A percentile compares a stretch with the other conserved stretches of the same genome.
Conservation (phyloP, 2,888 invertebrate genomes). For the Prosapia bicincta region DNA sequence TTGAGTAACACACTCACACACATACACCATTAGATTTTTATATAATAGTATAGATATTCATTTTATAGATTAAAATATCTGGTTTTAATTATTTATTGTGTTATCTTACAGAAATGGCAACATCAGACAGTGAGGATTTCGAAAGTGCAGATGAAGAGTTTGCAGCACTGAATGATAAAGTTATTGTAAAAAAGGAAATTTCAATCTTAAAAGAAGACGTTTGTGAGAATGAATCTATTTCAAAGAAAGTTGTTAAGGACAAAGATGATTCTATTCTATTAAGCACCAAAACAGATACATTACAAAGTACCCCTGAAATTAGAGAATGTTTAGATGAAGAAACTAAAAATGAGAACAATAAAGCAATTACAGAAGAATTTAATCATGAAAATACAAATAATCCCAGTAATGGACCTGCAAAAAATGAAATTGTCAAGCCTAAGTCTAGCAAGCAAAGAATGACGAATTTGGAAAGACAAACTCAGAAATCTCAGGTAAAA, state of each 20-base stretch:
- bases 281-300: background rate
- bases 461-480: background rate
- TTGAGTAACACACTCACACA: too few relatives aligned
- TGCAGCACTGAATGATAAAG: conserved; percentile 40
- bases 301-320: background rate
- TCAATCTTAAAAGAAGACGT: background rate
- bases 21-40: too few relatives aligned
- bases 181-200: background rate
- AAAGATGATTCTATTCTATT: background rate
- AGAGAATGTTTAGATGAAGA: too few relatives aligned
- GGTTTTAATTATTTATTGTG: too few relatives aligned
- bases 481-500: background rate
- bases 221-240: background rate
- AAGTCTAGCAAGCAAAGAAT: conserved; percentile 39
- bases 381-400: background rate
- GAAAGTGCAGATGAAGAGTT: conserved; percentile 73
- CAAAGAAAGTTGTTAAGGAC: conserved; percentile 44
- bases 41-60: too few relatives aligned
- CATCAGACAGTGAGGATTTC: conserved; percentile 72
- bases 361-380: background rate
- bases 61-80: too few relatives aligned
- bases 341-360: too few relatives aligned
- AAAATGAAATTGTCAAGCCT: background rate
- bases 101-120: conserved; percentile 53
- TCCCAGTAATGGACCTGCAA: background rate